Base-by-base conservation (phyloP, 2,113 vertebrate genomes). In the Psettodes erumei region DNA sequence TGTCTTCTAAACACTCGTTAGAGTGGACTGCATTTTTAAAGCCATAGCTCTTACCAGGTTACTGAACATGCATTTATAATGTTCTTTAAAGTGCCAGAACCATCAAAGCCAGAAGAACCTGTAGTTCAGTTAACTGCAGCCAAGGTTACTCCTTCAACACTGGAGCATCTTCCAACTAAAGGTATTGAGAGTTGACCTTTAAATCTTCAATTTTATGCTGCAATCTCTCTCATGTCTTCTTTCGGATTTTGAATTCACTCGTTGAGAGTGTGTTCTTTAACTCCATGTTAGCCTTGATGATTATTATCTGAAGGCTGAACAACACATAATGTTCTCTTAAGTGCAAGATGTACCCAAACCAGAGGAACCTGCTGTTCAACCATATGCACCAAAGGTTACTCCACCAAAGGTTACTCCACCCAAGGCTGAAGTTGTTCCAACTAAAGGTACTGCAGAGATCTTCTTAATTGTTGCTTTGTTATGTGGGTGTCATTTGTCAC, bases 61-160 rank as follows among this genome's bases (percentile, higher is more conserved):
- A 42, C 2, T 79, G 43, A 75, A 71, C 18, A 56, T 35, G 11
- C 63, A 2, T 83, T 12, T 59, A 50, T 23, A 25, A 56, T 86
- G 63, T 86, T 83, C 59, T 79, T 81, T 69, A 63, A 89, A 89
- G 75, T 33, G 33, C 64, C 78, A 80, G 70, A 84, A 48, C 45
- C 2, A 40, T 55, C 42, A 33, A 82, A 71, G 38, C 21, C 66
- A 56, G 75, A 79, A 38, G 86, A 77, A 54, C 47, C 80, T 75
- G 50, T 33, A 50, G 30, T 68, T 77, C 37, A 55, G 0, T 61
- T 8, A 54, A 4, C 55, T 23, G 47, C 71, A 64, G 15, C 70
- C 30, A 53, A 53, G 48, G 73, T 74, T 71, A 1, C 79, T 50
- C 64, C 82, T 16, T 16, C 72, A 19, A 4, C 60, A 48, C 11